Evolutionary conservation across 2,113 vertebrate species (phyloP), one percentile per base, ranked within the genome.

Genomic region (Scolopax mira): DNA sequence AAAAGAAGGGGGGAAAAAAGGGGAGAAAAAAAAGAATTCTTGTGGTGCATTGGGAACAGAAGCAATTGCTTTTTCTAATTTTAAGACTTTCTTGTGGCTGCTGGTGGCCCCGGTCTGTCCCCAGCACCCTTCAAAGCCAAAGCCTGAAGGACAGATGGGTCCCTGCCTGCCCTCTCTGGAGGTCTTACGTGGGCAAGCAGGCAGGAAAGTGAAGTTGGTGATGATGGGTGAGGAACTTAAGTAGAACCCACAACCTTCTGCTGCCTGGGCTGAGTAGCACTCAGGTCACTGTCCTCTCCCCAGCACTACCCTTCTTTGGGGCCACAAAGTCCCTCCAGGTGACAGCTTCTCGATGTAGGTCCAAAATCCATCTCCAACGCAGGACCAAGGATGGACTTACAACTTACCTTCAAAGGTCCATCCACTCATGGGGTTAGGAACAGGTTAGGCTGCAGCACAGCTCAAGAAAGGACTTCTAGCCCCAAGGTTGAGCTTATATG

Each of bases 401-500:
- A 17, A 16, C 4, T 0, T 35, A 17, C 27, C 18, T 51, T 35
- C 18, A 41, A 17, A 41, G 23, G 7, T 31, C 39, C 39, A 52
- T 3, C 25, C 33, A 22, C 4, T 10, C 22, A 12, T 1, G 3
- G 25, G 5, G 5, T 10, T 33, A 4, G 6, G 31, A 21, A 33
- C 16, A 27, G 6, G 8, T 51, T 8, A 60, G 58, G 23, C 58
- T 6, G 2, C 28, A 64, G 28, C 42, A 28, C 48, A 65, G 35
- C 65, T 57, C 37, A 52, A 7, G 5, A 61, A 5, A 5, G 4
- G 6, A 1, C 3, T 15, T 16, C 6, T 1, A 11, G 9, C 10
- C 31, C 17, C 23, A 30, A 28, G 46, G 7, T 33, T 66, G 46
- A 67, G 28, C 42, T 89, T 61, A 28, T 21, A 18, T 19, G 52